Conservation (phyloP, 2,113 vertebrate species). For the Herpailurus yagouaroundi region DNA sequence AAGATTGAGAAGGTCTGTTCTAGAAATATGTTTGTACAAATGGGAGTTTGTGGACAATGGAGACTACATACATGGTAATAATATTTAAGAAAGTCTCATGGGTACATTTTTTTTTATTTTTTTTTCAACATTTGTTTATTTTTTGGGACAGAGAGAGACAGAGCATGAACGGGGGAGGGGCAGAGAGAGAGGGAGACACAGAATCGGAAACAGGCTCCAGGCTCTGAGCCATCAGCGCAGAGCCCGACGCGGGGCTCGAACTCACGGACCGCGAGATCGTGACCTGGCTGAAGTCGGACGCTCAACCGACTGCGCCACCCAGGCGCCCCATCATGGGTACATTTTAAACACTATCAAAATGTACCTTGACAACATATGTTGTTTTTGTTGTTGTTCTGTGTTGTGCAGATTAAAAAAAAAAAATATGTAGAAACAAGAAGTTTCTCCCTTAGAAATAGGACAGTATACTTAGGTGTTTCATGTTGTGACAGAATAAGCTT, state of each 20-base stretch:
- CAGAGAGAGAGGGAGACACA: no score
- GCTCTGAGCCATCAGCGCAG: no score
- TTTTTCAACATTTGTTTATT: no score
- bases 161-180: no score
- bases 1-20: not conserved
- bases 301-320: no score
- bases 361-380: not conserved
- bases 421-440: not conserved
- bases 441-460: not conserved
- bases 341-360: not conserved
- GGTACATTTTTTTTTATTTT: not conserved
- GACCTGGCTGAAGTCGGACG: no score
- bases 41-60: not conserved
- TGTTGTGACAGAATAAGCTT: not conserved
- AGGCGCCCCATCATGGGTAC: not conserved
- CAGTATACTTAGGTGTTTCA: not conserved
- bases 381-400: not conserved
- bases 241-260: no score
- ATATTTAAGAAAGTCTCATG: not conserved
- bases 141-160: no score
- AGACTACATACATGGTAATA: not conserved
- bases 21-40: not conserved
- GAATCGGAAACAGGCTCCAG: no score
- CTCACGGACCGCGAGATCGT: no score
- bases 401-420: not conserved